These are phyloP conservation scores for Altica lythri DNA, from an alignment of 2,888 invertebrate genomes.

Conservation along the genomic window DNA sequence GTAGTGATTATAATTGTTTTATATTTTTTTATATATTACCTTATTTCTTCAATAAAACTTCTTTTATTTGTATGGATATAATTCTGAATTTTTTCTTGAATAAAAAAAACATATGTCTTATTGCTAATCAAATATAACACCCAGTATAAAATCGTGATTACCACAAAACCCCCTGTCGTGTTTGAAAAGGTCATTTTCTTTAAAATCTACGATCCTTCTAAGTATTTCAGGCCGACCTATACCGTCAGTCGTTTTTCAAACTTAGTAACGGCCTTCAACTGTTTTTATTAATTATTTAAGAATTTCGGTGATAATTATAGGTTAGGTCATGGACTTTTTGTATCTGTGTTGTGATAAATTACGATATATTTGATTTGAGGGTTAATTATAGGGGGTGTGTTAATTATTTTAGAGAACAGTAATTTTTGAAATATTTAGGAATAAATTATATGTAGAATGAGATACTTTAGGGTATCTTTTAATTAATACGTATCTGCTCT, in stretches of 20 bases:
- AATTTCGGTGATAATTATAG: conserved; percentile 33
- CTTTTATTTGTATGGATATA: no score
- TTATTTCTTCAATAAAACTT: no score
- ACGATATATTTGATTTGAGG: conserved; percentile 24
- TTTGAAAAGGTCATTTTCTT: conserved; percentile 24
- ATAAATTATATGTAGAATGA: conserved; percentile 18
- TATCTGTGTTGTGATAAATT: conserved; percentile 31
- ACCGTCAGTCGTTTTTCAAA: conserved; percentile 36
- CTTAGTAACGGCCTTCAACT: conserved; percentile 37
- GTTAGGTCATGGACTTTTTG: conserved; percentile 20
- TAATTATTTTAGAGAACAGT: conserved; percentile 24
- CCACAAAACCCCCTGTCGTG: conserved; percentile 17
- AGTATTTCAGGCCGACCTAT: conserved; percentile 30
- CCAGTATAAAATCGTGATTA: neutral
- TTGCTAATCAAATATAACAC: neutral
- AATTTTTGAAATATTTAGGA: conserved; percentile 15
- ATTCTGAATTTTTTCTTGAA: no score
- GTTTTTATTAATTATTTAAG: conserved; percentile 36
- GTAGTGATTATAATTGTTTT: no score
- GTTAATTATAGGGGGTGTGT: conserved; percentile 29
- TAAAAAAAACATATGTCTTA: no score
- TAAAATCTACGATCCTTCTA: conserved; percentile 29
- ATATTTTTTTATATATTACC: no score
- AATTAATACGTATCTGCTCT: no score
- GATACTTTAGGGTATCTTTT: neutral